Evolutionary conservation across 2,797 vertebrate species (phyloP).

Genomic region (Steatocranus sp.): DNA sequence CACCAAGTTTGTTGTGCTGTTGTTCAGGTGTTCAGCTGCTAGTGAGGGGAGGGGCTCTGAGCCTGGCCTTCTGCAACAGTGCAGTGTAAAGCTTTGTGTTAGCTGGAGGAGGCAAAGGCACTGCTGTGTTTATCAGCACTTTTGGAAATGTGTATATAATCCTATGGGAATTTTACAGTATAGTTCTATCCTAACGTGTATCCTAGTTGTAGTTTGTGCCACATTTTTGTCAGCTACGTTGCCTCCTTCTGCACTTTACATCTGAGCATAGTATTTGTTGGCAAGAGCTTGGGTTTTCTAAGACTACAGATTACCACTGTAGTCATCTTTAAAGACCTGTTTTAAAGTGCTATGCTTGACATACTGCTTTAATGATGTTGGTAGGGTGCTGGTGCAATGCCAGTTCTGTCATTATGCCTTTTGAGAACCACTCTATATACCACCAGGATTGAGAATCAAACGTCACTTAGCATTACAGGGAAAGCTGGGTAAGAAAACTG

Average conservation of each 20-base stretch:
- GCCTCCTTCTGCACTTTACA: not conserved
- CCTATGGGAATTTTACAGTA: not conserved
- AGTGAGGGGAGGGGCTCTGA: not conserved
- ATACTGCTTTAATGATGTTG: not conserved
- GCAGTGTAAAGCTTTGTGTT: not conserved
- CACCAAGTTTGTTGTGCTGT: not conserved
- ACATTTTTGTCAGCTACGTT: not conserved
- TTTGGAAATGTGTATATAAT: not conserved
- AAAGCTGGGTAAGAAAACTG: not conserved
- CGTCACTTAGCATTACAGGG: not conserved
- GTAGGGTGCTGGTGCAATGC: not conserved
- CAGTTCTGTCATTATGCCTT: not conserved
- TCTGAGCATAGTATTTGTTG: not conserved
- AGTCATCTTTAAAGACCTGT: slow-evolving; percentile 39
- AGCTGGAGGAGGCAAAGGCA: not conserved
- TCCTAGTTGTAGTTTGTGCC: not conserved
- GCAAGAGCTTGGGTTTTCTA: not conserved
- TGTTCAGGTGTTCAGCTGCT: not conserved
- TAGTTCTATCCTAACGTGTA: no score
- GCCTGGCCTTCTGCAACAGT: not conserved
- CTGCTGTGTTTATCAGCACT: not conserved
- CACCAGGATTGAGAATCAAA: not conserved
- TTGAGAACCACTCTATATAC: not conserved
- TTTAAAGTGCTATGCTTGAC: not conserved
- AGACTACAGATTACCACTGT: slow-evolving; percentile 9